Evolutionary conservation across 2,888 invertebrate species (phyloP).

Genomic region (Pegoplata infirma): DNA sequence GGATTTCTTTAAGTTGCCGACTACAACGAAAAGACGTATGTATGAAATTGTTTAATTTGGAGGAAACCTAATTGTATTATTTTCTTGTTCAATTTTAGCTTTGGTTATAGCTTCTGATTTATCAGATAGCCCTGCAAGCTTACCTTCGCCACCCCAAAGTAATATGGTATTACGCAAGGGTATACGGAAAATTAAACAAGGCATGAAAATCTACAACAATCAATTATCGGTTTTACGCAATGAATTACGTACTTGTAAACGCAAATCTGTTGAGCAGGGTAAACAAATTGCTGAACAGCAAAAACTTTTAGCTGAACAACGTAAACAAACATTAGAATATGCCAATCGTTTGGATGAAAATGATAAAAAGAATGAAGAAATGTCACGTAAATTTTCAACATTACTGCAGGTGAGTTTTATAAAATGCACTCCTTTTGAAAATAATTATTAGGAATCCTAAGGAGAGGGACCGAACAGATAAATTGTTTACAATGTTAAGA

Average conservation of each 20-base stretch:
- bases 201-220: slow-evolving; percentile 92
- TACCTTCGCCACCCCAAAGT: slow-evolving; percentile 86
- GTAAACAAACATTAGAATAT: slow-evolving; percentile 87
- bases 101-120: slow-evolving; percentile 74
- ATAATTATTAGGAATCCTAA: too few species aligned
- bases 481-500: too few species aligned
- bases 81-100: slow-evolving; percentile 69
- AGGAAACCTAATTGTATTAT: too few species aligned
- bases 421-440: too few species aligned
- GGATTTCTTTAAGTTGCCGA: slow-evolving; percentile 85
- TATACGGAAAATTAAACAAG: slow-evolving; percentile 91
- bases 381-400: slow-evolving; percentile 92
- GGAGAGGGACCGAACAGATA: too few species aligned
- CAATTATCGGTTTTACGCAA: slow-evolving; percentile 88
- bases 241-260: slow-evolving; percentile 88
- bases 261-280: slow-evolving; percentile 90
- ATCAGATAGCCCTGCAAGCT: slow-evolving; percentile 75
- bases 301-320: slow-evolving; percentile 85
- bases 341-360: slow-evolving; percentile 92
- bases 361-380: slow-evolving; percentile 94
- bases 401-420: slow-evolving; percentile 87
- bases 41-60: too few species aligned
- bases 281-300: slow-evolving; percentile 89
- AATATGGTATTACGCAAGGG: slow-evolving; percentile 92
- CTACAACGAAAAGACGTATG: slow-evolving; percentile 74